Evolutionary conservation across 1,140 invertebrate species (phyloP), one percentile per base, ranked within the genome.

Genomic region (Acromyrmex charruanus): DNA sequence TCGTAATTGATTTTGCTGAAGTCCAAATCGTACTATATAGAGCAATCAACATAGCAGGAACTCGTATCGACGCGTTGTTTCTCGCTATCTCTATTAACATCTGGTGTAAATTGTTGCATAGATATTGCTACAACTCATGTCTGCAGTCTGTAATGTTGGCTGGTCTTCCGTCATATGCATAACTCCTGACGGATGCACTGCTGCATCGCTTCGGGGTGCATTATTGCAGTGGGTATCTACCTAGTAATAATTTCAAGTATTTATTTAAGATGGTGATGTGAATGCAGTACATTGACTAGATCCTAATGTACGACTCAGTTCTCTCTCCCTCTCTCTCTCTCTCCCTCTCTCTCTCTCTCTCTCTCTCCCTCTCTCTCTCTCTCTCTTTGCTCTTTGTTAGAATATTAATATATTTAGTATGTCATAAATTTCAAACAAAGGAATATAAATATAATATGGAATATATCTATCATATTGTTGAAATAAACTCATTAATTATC

Each of bases 141-240:
- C 25, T 59, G n/a, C 53, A 82, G 39, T 72, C 39, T 35, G 39
- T 49, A 81, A 82, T 61, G 35, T n/a, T 58, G 16, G 55, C 6
- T 72, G 39, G 53, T 82, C 39, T 84, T 84, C 80, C 39, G 28
- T 84, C 25, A 49, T 82, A 74, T 82, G 55, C 53, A 72, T 74
- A 71, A 82, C 25, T 82, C 39, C 14, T 74, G 55, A 35, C 39
- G 55, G 53, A 35, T 82, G 25, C 21, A 55, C 49, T 21, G 25
- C 77, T 44, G 21, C 79, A 58, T 44, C 21, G 80, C 80, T 74
- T 51, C 58, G 25, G 80, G 80, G 10, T 61, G 9, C 80, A 21
- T 82, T 49, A 61, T 31, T 25, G 10, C 18, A 39, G 21, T 5
- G 21, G n/a, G 16, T 59, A 84, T n/a, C 55, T 82, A 72, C 74